phyloP scores from a whole-genome alignment of 2,113 vertebrate genomes.

The Elephas maximus region DNA sequence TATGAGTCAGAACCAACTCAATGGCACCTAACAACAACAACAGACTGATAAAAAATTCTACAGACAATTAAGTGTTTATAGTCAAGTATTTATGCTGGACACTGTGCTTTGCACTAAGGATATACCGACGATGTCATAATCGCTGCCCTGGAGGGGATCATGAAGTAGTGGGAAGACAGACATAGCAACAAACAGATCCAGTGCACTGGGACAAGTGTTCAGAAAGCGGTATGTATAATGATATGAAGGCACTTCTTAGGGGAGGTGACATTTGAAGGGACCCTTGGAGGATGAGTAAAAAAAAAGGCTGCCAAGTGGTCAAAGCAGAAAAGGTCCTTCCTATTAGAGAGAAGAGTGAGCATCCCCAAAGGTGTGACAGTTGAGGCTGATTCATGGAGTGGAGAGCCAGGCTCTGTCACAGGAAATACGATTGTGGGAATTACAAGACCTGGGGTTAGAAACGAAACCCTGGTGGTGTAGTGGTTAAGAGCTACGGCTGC shows the following conservation, averaged over 20 bases:
- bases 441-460: background rate
- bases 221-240: background rate
- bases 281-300: background rate
- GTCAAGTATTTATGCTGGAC: background rate
- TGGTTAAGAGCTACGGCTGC: too few relatives aligned
- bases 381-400: background rate
- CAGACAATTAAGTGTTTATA: background rate
- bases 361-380: background rate
- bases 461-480: background rate
- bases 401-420: background rate
- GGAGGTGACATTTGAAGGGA: background rate
- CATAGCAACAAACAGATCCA: background rate
- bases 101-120: background rate
- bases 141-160: background rate
- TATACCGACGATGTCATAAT: background rate
- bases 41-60: background rate
- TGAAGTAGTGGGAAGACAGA: background rate
- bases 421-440: rapidly evolving
- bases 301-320: background rate
- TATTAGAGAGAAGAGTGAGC: background rate
- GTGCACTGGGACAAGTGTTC: background rate
- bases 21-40: too few relatives aligned
- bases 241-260: background rate
- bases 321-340: background rate
- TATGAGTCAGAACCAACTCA: too few relatives aligned